These are phyloP conservation scores for Anniella stebbinsi DNA, from an alignment of 2,797 vertebrate species.

Conservation along the genomic window DNA sequence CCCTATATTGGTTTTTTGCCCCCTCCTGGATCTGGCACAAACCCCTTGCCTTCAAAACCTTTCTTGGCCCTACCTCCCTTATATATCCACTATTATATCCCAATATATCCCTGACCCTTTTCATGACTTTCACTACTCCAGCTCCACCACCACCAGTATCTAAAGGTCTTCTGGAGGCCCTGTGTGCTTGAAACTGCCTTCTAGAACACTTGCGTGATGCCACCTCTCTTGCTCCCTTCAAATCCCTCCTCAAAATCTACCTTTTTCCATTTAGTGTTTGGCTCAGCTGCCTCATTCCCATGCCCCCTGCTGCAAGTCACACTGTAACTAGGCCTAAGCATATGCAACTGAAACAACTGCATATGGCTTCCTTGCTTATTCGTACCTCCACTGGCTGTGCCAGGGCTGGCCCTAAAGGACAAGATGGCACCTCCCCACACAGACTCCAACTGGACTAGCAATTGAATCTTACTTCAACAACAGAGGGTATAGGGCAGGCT, in stretches of 20 bases:
- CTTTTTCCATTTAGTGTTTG: neutral
- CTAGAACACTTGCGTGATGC: neutral
- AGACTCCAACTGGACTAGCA: no score
- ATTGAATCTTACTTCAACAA: no score
- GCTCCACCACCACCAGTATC: neutral
- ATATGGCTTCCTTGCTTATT: neutral
- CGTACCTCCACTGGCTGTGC: neutral
- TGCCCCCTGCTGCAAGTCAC: neutral
- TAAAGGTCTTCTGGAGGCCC: neutral
- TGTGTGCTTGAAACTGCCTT: neutral
- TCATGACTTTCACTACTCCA: neutral
- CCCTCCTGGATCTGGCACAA: neutral
- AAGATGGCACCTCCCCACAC: no score
- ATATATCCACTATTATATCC: neutral
- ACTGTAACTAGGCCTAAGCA: no score
- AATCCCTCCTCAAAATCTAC: neutral
- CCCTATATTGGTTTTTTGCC: neutral
- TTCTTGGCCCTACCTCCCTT: no score
- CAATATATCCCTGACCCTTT: neutral
- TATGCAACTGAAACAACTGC: neutral
- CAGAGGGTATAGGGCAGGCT: no score
- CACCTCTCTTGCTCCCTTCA: no score
- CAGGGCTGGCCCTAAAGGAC: no score
- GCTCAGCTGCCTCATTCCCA: neutral
- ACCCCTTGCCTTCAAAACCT: neutral